A percentile compares a stretch with the other conserved stretches of the same genome.
These are phyloP conservation scores for Acleris holmiana DNA, from an alignment of 2,888 invertebrate genomes.

Conservation along the genomic window DNA sequence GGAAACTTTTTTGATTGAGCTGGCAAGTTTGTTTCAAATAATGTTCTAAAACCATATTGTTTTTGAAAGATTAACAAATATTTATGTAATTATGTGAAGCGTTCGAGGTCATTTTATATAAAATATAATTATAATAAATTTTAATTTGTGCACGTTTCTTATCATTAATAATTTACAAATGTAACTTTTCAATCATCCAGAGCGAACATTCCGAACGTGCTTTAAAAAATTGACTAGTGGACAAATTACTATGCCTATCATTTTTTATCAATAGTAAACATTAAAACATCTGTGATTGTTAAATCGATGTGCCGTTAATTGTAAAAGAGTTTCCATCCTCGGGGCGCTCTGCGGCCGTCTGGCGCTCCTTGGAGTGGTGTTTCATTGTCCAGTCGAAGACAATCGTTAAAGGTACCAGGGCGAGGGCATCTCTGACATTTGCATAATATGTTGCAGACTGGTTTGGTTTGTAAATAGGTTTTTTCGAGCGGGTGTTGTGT, in stretches of 20 bases:
- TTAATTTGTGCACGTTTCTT: background rate
- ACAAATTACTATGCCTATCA: constrained; percentile 66
- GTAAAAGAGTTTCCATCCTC: constrained; percentile 52
- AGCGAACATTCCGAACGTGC: constrained; percentile 53
- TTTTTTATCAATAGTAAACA: constrained; percentile 71
- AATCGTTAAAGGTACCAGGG: constrained; percentile 78
- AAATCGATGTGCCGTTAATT: constrained; percentile 72
- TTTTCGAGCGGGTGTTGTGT: constrained; percentile 52
- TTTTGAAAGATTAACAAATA: background rate
- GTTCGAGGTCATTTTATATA: no score
- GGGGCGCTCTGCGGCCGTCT: constrained; percentile 57
- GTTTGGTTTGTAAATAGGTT: constrained; percentile 46
- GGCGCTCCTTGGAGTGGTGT: constrained; percentile 61
- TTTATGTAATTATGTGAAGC: background rate
- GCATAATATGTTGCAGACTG: constrained; percentile 48
- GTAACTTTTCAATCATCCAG: background rate
- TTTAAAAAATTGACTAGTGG: constrained; percentile 62
- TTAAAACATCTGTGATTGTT: constrained; percentile 67
- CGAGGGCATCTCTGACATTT: constrained; percentile 50
- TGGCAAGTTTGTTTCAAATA: constrained; percentile 1
- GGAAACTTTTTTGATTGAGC: background rate
- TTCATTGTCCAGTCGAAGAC: constrained; percentile 59
- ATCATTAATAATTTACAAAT: background rate
- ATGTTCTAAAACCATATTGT: constrained; percentile 4
- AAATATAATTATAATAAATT: no score